Evolutionary conservation across 2,888 invertebrate species (phyloP), one percentile per base, ranked within the genome.

Genomic region (Agonum fuliginosum): DNA sequence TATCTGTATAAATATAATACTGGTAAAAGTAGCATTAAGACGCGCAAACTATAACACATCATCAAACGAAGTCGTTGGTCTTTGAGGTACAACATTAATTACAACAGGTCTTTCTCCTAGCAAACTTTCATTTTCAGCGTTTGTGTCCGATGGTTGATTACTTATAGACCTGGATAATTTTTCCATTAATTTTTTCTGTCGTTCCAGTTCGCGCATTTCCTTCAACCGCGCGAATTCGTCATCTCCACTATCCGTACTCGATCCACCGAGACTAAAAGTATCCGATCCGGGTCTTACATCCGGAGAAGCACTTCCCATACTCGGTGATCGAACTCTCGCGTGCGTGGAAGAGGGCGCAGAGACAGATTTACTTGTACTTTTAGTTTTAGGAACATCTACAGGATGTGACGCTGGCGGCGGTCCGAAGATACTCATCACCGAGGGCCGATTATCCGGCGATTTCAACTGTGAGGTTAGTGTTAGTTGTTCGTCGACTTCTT

Each of bases 401-500:
- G 89, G 89, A 1, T 83, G 78, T 2, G 87, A 85, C 1, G 85
- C 83, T 14, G 84, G 81, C 14, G 86, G 86, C 4, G 86, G 85
- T 22, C 87, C 84, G 84, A 93, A 93, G 79, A 93, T 84, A 81
- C 90, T 90, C 86, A 90, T 89, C 0, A 91, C 91, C 79, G 90
- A 91, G 0, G 93, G 93, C 78, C 91, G 90, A 84, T 82, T 85
- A 79, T 89, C 88, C 85, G 90, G 86, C 70, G 86, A 84, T 84
- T 90, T 85, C 83, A 88, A 86, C 82, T 91, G 91, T 51, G 95
- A 95, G 3, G 93, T 94, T 78, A 95, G 92, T 6, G 95, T 95
- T 82, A 91, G 89, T 85, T 95, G 95, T 83, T 95, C 95, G 83
- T 95, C 95, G 0, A 93, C 91, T 86, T 93, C 93, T 84, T 93